Base-by-base conservation (phyloP, 2,113 vertebrate species). In the Diphyllodes magnificus region DNA sequence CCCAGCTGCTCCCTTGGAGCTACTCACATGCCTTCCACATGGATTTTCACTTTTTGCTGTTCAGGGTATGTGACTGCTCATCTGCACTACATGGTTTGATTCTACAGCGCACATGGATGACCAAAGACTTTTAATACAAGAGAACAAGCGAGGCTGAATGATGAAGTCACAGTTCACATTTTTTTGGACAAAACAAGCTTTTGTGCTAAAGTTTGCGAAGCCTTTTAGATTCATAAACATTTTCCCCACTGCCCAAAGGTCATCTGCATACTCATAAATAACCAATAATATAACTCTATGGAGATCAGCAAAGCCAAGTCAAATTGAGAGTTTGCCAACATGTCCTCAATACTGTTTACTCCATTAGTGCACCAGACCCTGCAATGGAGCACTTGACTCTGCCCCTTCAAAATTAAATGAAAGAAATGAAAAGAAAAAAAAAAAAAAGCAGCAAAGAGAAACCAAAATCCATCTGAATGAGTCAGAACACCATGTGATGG, bases 221-320 rank as follows among this genome's bases (percentile, higher is more conserved):
- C n/a, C 51, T 88, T 97, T 90, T 90, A 95, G 83, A 82, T 95
- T 88, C 91, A 94, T 90, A 96, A 96, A 96, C 92, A 91, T 95
- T 96, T 93, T 80, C 87, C 88, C 60, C 72, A 47, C 94, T 82
- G 86, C 83, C 44, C 70, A 95, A 79, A 96, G 91, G 95, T 96
- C 96, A 96, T 82, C 79, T 1, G 1, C 90, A 95, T 96, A 90
- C 69, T 96, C 92, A 94, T 95, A 95, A 95, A 93, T 92, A 97
- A 94, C 71, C 81, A 88, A 92, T 93, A 95, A 94, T 84, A 94
- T 90, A 92, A 95, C 69, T 91, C 96, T 87, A 64, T 54, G 66
- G 90, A 95, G 78, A 90, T 19, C 44, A 88, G 72, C 20, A 5
- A 92, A 94, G 95, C 95, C 95, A 96, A 94, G 83, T 95, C 84